Conservation (phyloP, 2,113 vertebrate species). For the Columba livia region DNA sequence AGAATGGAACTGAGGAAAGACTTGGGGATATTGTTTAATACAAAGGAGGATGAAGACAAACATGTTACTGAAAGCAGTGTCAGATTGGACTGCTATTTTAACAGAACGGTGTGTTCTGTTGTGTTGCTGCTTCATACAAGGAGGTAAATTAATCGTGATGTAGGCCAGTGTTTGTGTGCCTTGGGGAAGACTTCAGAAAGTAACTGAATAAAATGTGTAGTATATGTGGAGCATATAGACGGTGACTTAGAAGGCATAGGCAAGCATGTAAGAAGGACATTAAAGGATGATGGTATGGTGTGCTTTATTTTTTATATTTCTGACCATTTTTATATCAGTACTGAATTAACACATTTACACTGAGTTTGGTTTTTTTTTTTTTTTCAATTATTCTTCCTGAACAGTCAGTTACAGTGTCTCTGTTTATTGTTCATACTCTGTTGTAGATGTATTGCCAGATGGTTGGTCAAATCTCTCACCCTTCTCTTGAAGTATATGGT, state of each 20-base stretch:
- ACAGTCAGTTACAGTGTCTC: not conserved
- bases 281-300: not conserved
- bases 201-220: not conserved
- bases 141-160: not conserved
- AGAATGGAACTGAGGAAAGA: not conserved
- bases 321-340: not conserved
- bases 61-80: not conserved
- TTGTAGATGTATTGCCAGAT: not conserved
- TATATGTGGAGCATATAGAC: not conserved
- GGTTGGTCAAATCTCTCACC: not conserved
- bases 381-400: not conserved
- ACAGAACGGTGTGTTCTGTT: not conserved
- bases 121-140: not conserved
- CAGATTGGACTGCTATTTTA: not conserved
- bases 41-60: not conserved
- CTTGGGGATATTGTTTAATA: not conserved
- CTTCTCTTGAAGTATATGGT: conserved; percentile 21
- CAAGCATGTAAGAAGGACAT: not conserved
- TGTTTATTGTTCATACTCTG: not conserved
- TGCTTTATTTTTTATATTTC: not conserved
- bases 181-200: not conserved
- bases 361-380: not conserved
- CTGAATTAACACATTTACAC: not conserved
- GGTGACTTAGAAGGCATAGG: not conserved
- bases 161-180: not conserved